These are phyloP conservation scores for Trichogramma dendrolimi DNA, from an alignment of 2,888 invertebrate species.

Conservation along the genomic window DNA sequence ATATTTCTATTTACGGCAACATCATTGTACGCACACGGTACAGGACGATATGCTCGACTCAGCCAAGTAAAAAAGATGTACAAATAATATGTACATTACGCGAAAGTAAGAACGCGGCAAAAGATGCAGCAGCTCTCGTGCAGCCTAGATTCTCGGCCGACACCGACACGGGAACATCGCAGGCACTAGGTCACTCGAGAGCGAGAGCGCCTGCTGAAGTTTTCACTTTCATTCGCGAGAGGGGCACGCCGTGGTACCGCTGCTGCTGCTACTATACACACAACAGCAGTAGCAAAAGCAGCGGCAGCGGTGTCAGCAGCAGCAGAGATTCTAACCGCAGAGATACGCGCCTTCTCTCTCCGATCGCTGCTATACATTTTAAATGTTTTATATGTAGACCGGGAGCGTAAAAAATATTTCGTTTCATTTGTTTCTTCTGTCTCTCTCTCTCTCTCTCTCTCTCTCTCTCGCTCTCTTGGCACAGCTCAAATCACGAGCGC, in stretches of 20 bases:
- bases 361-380: too few species aligned
- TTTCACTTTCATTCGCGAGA: slow-evolving; percentile 48
- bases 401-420: too few species aligned
- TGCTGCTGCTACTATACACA: background rate
- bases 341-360: too few species aligned
- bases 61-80: too few species aligned
- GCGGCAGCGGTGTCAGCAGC: background rate
- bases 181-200: slow-evolving; percentile 49
- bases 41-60: too few species aligned
- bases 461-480: background rate
- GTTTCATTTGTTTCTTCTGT: background rate
- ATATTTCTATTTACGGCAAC: too few species aligned
- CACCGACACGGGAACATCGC: slow-evolving; percentile 11
- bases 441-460: background rate
- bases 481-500: background rate
- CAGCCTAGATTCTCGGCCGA: slow-evolving; percentile 43
- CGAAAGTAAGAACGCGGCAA: background rate
- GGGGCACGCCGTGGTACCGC: slow-evolving; percentile 10
- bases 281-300: background rate
- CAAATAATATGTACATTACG: too few species aligned
- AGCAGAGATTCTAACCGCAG: too few species aligned
- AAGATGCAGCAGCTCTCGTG: slow-evolving; percentile 4
- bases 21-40: too few species aligned
- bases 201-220: slow-evolving; percentile 38
- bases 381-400: too few species aligned